Evolutionary conservation across 2,888 invertebrate genomes (phyloP).

Genomic region (Sepioteuthis lessoniana): DNA sequence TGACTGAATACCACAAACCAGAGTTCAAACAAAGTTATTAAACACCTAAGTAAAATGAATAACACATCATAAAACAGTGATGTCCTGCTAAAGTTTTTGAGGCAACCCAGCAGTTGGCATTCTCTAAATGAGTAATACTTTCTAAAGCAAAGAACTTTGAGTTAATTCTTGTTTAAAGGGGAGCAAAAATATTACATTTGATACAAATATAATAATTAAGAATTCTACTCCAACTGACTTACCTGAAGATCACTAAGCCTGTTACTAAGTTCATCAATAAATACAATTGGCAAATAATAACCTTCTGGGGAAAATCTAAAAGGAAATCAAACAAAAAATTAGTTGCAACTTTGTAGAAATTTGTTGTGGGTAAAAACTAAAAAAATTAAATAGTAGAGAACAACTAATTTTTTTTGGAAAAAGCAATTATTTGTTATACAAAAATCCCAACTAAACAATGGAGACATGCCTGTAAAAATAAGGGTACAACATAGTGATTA

Average conservation of each 20-base stretch:
- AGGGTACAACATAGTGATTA: no score
- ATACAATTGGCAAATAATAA: conserved; percentile 86
- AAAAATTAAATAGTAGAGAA: neutral
- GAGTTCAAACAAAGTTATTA: neutral
- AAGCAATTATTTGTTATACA: neutral
- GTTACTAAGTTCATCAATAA: conserved; percentile 87
- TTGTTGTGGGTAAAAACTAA: neutral
- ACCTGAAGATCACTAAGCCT: conserved; percentile 84
- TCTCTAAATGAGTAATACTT: neutral
- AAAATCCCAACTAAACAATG: neutral
- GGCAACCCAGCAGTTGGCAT: neutral
- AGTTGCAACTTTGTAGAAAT: neutral
- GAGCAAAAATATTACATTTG: neutral
- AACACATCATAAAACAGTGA: neutral
- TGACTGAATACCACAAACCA: neutral
- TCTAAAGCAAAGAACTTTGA: neutral
- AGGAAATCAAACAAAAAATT: conserved; percentile 47
- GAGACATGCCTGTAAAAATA: no score
- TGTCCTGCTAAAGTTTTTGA: neutral
- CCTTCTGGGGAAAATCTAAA: conserved; percentile 49
- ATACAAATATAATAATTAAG: neutral
- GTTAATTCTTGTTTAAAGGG: neutral
- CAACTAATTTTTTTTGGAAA: neutral
- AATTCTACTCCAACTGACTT: conserved; percentile 50
- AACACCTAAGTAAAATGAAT: neutral